These are phyloP conservation scores for Neocrepidodera transversa DNA, from an alignment of 2,888 invertebrate species.

Conservation along the genomic window DNA sequence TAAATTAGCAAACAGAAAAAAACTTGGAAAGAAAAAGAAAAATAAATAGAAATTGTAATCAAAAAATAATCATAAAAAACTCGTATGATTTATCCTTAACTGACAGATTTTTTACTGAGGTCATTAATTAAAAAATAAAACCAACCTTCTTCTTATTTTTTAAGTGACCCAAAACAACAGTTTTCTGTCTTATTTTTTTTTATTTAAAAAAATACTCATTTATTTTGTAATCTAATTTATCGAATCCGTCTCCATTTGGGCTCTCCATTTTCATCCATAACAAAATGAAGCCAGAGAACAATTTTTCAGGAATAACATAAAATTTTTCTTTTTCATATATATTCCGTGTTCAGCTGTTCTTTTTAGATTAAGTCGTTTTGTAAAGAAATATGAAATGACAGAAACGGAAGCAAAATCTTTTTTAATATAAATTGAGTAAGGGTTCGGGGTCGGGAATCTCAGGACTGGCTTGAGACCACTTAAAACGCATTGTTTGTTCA, in stretches of 20 bases:
- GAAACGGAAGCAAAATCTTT: conserved; percentile 39
- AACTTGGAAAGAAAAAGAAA: no score
- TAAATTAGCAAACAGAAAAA: no score
- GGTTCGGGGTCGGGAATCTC: conserved; percentile 26
- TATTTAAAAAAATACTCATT: no score
- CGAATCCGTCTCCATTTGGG: neutral
- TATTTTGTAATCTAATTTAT: conserved; percentile 3
- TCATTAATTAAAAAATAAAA: no score
- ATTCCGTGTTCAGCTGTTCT: conserved; percentile 37
- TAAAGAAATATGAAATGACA: conserved; percentile 42
- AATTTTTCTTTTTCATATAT: conserved; percentile 35
- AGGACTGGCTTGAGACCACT: neutral
- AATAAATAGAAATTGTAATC: no score
- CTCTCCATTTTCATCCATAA: conserved; percentile 2
- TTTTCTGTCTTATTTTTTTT: no score
- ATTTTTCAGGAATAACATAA: conserved; percentile 24
- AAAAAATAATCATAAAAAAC: no score
- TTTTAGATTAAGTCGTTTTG: conserved; percentile 37
- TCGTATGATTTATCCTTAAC: no score
- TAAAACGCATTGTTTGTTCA: neutral
- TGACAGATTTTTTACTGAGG: no score
- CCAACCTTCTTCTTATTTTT: no score
- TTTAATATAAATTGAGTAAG: conserved; percentile 40
- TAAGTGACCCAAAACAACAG: no score
- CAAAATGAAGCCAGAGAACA: conserved; percentile 7